Conservation (phyloP, 2,888 invertebrate species). For the Pseudococcus jackbeardsleyi region DNA sequence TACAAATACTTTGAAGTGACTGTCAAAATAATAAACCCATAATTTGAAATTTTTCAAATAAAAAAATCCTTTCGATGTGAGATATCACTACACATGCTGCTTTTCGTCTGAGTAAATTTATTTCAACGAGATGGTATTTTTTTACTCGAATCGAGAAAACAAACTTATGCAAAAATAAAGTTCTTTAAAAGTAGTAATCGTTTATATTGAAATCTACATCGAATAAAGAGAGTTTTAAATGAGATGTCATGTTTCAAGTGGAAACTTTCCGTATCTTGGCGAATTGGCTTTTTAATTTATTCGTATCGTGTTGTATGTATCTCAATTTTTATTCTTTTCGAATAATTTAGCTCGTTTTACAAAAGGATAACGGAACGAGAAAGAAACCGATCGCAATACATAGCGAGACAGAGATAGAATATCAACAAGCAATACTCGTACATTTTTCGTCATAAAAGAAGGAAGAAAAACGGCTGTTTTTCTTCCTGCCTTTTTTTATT, state of each 20-base stretch:
- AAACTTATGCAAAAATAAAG: neutral
- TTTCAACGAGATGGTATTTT: too few species aligned
- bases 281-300: constrained; percentile 37
- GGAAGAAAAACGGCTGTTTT: neutral
- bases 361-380: constrained; percentile 11
- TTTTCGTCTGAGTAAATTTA: too few species aligned
- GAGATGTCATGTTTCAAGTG: constrained; percentile 42
- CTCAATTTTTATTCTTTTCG: constrained; percentile 33
- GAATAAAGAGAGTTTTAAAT: constrained; percentile 19
- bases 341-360: constrained; percentile 31
- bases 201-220: constrained; percentile 17
- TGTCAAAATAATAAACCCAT: too few species aligned
- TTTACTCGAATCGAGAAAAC: too few species aligned
- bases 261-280: neutral
- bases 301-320: constrained; percentile 18
- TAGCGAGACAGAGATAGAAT: neutral
- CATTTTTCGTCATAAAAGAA: neutral
- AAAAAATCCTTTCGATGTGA: too few species aligned
- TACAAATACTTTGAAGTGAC: too few species aligned
- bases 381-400: neutral
- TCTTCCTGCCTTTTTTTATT: neutral
- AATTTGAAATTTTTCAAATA: too few species aligned
- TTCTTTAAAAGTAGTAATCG: constrained; percentile 15
- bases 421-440: neutral
- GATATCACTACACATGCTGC: too few species aligned